Evolutionary conservation across 1,140 invertebrate genomes (phyloP), one percentile per base, ranked within the genome.

Genomic region (Mamestra configurata): DNA sequence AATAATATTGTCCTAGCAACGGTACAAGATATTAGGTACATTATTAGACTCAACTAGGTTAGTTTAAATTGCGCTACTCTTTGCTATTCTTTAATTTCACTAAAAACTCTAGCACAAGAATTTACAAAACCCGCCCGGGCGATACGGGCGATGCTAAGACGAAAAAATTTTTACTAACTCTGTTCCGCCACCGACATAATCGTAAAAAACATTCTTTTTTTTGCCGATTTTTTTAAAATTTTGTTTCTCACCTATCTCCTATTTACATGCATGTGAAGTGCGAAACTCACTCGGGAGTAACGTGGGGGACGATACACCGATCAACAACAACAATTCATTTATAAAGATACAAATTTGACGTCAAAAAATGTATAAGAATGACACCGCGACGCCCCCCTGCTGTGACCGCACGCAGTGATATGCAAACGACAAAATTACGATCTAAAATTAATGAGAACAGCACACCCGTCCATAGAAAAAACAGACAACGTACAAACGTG

Each of bases 31-130:
- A 87, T 89, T 89, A 92, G 90, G 90, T 94, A 92, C 88, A 92
- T 87, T 88, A 85, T 86, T 88, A 76, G 73, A 90, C 86, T 92
- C 88, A 92, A 90, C 93, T 94, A 94, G 89, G 84, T 89, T 90
- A 91, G 89, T 87, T 92, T 91, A 86, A 94, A 94, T 94, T 93
- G 90, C 89, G 85, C 93, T 94, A 94, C 92, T 88, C 87, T 88
- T 90, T 84, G 86, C 89, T 93, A 93, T 92, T 89, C 86, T 88
- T 86, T 93, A 93, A 94, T 93, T 94, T 93, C 85, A 92, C 93
- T 94, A 94, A 89, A 86, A 87, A 83, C 64, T 81, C 90, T 92
- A 92, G 88, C 87, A 89, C 83, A 83, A 86, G 81, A 90, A 88
- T 89, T 91, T 89, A 90, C 90, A 90, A 87, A 73, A 66, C 61